Evolutionary conservation across 1,140 invertebrate genomes (phyloP), one percentile per base, ranked within the genome.

Genomic region (Philopotamus ludificatus): DNA sequence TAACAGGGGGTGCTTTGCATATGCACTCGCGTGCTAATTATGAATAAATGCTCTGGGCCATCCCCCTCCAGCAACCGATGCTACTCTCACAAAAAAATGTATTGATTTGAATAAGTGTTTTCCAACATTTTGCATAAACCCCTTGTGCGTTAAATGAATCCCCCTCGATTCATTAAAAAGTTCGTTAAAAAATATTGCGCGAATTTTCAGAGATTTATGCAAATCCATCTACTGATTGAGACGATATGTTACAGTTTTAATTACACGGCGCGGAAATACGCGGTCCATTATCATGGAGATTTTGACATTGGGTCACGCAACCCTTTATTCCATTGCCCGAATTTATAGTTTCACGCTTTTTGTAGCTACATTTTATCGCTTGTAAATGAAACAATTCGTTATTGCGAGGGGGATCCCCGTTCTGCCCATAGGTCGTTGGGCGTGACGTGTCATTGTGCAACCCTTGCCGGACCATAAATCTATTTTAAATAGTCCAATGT

Each of bases 281-380:
- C n/a, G n/a, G 12, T 34, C 28, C 12, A 34, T 34, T 34, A 34
- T 34, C 28, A 34, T 34, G 28, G 4, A 34, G 12, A 34, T 34
- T 34, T 7, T 7, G 28, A 26, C 20, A 12, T 41, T 28, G n/a
- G 22, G 22, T 44, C 23, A 42, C 22, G 57, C 57, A 58, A 44
- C 63, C 55, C 50, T 65, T 53, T 63, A 58, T 39, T 41, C 58
- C 22, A 47, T 15, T n/a, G 20, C n/a, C n/a, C 9, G 26, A 65
- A 65, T 65, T 65, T 59, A 65, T 65, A 58, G 63, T 55, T 65
- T 65, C 39, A 65, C 54, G 55, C 54, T 53, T 47, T 50, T 49
- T 50, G 28, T 44, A 51, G 10, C 42, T 53, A 51, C 62, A 47
- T 20, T 26, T 53, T 63, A 63, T 53, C 28, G 49, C 18, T 39